phyloP scores from a whole-genome alignment of 2,888 invertebrate species.

The Caenorhabditis becei region DNA sequence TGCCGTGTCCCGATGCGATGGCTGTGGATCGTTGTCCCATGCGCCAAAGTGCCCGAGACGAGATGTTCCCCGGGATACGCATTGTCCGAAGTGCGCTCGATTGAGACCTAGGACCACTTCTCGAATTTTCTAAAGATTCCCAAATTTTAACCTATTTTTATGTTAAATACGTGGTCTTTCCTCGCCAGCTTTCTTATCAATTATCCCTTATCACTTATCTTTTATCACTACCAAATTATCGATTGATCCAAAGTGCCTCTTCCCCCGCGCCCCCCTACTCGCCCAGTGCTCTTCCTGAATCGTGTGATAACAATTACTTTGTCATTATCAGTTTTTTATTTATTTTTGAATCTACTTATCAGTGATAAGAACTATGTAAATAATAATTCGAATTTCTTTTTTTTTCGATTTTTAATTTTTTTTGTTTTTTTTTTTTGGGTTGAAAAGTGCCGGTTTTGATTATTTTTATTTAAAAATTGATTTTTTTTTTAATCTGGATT shows the following conservation, averaged over 20 bases:
- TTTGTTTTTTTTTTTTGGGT: too few species aligned
- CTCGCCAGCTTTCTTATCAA: background rate
- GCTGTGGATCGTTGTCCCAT: slow-evolving; percentile 73
- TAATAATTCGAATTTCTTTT: too few species aligned
- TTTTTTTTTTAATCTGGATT: too few species aligned
- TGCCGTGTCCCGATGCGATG: slow-evolving; percentile 68
- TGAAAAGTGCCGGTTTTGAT: too few species aligned
- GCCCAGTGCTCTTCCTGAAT: too few species aligned
- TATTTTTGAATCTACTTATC: too few species aligned
- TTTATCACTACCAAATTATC: background rate
- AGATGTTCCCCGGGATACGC: slow-evolving; percentile 54
- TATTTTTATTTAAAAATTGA: too few species aligned
- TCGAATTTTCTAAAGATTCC: background rate
- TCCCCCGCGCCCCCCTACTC: background rate
- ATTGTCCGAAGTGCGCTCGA: slow-evolving; percentile 60
- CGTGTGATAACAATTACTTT: too few species aligned
- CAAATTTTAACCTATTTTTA: slow-evolving; percentile 10
- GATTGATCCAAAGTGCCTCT: background rate
- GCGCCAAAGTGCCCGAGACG: slow-evolving; percentile 59
- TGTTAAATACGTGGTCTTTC: background rate
- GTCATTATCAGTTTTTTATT: too few species aligned
- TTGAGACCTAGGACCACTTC: slow-evolving; percentile 11
- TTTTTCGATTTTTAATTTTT: too few species aligned
- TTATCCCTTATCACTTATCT: background rate
- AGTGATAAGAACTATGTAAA: too few species aligned